These are phyloP conservation scores for Sylvilagus floridanus DNA, from an alignment of 2,797 vertebrate genomes.

Conservation along the genomic window DNA sequence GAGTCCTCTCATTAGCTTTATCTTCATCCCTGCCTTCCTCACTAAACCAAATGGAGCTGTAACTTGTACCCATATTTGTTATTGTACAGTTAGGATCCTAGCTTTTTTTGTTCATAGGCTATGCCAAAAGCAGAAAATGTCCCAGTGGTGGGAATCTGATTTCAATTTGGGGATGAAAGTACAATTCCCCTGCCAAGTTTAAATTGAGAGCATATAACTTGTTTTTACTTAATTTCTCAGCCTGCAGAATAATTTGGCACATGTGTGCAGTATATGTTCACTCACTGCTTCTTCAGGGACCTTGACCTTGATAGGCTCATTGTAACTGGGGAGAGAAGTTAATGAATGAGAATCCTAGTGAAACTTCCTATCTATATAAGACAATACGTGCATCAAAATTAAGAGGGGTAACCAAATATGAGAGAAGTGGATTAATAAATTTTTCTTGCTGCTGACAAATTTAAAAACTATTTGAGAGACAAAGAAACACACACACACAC, in stretches of 20 bases:
- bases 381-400: slow-evolving; percentile 55
- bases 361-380: slow-evolving; percentile 60
- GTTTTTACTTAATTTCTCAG: slow-evolving; percentile 78
- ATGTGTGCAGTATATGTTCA: slow-evolving; percentile 46
- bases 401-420: background rate
- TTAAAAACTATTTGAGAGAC: background rate
- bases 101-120: slow-evolving; percentile 23
- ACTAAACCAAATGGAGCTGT: background rate
- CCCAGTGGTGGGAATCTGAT: slow-evolving; percentile 75
- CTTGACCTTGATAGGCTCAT: slow-evolving; percentile 51
- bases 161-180: slow-evolving; percentile 77
- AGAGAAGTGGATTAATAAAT: background rate
- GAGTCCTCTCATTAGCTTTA: slow-evolving; percentile 16
- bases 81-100: background rate
- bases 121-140: slow-evolving; percentile 59
- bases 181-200: slow-evolving; percentile 75
- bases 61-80: background rate
- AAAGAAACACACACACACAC: no score
- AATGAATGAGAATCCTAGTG: slow-evolving; percentile 60
- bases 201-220: slow-evolving; percentile 78
- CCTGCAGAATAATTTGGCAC: slow-evolving; percentile 66
- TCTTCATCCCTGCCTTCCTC: slow-evolving; percentile 19
- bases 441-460: slow-evolving; percentile 10
- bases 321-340: slow-evolving; percentile 35
- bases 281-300: slow-evolving; percentile 46